Base-by-base conservation (phyloP, 2,797 vertebrate species). In the Myotis findleyi region DNA sequence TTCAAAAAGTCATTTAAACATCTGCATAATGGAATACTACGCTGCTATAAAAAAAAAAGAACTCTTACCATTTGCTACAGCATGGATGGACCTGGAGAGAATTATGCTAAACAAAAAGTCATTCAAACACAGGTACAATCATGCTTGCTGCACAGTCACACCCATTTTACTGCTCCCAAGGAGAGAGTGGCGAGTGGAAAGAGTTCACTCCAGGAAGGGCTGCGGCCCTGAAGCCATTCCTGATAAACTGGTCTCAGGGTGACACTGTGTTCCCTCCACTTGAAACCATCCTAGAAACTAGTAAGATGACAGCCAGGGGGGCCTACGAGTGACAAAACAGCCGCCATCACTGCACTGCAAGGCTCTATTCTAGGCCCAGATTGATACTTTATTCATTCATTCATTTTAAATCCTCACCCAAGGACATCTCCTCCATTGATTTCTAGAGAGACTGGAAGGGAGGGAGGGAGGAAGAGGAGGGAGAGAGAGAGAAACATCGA, bases 261-360 rank as follows among this genome's bases (percentile, higher is more conserved):
- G 20, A 88, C 38, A 21, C 1, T 27, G 83, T 21, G 21, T 9
- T 76, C 53, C 21, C 18, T 33, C 18, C 27, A 41, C 0, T 0
- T 10, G 59, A 88, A 7, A 30, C 6, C 47, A 36, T 20, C 64
- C 59, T 27, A 57, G 38, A 55, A 51, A 66, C 41, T 23, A 84
- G 57, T 12, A 68, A 77, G 4, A 66, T 0, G 17, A 20, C 12
- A 14, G 38, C 11, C 71, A 62, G 16, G 0, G 5, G 13, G 0
- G 30, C 8, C 4, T 25, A 57, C 7, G 41, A 5, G 9, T 21
- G 16, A 59, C 4, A 20, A 41, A 3, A 77, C 9, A 41, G 36
- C 36, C 3, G 0, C 3, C 27, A 11, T 9, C 21, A 3, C 51
- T 3, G 7, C 16, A 2, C 49, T 33, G 14, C 20, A 51, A 49